Base-by-base conservation (phyloP, 2,888 invertebrate species). In the Herminia tarsipennalis region DNA sequence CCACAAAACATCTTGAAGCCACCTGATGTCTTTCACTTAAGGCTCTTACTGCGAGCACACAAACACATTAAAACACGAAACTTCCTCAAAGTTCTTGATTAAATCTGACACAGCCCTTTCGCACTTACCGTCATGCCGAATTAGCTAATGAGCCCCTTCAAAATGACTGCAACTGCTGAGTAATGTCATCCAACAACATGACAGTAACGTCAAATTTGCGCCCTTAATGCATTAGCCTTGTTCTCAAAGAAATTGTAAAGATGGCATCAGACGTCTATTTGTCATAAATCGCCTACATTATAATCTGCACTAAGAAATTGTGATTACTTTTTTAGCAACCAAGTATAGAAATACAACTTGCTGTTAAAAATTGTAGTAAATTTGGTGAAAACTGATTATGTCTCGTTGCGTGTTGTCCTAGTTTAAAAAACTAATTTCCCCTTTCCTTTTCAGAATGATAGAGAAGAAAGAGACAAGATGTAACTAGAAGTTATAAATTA, bases 61-160 rank as follows among this genome's bases (percentile, higher is more conserved):
- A 46, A 63, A 59, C 47, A 44, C 63, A 59, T 62, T 59, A 58
- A 55, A 32, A 46, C 32, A 5, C 17, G 22, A 17, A 60, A 47
- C 30, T 44, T 47, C 9, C 22, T 30, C 35, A 27, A 59, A 63
- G 36, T 59, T 58, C 36, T 48, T 60, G 48, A 60, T 64, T 57
- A 57, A 63, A 64, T 64, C 29, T 40, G 33, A 36, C 41, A 17
- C 42, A 60, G 54, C 53, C 64, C 57, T 48, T 63, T 17, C 47
- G 32, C 39, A 37, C 53, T 56, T 48, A 48, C 30, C 39, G 60
- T 49, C 64, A 35, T 22, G 6, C 6, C 27, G 37, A 48, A 43
- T 58, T 50, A 50, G 45, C 21, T 51, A 51, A 64, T 53, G 48
- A 56, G 64, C 27, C 25, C 20, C 37, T 18, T 25, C 29, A 18